Evolutionary conservation across 2,888 invertebrate species (phyloP), one percentile per base, ranked within the genome.

Genomic region (Clitarchus hookeri): DNA sequence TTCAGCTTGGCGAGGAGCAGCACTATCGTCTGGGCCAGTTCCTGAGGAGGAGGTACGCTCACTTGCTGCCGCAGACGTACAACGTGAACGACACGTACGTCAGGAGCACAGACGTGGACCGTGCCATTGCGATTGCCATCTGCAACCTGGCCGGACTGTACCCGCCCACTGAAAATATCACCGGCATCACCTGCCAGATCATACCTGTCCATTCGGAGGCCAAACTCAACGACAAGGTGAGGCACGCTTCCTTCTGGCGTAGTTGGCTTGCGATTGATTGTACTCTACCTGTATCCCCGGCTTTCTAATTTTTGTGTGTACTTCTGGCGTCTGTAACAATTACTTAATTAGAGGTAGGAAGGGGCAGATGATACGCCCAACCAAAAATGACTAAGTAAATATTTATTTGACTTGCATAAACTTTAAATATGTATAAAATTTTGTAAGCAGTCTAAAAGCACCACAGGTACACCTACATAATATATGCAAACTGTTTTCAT

Each of bases 201-300:
- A 92, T 93, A 87, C 93, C 93, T 13, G 92, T 93, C 6, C 93
- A 93, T 88, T 92, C 92, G 0, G 88, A 89, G 26, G 92, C 92
- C 0, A 88, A 89, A 27, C 86, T 87, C 0, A 85, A 87, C 23
- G 92, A 92, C 88, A 89, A 65, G 23, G 65, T 65, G n/a, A 65
- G 65, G 36, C 36, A 36, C 36, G 36, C 36, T 36, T 36, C 36
- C 1, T 36, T 36, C 36, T 4, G 1, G 36, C 4, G 36, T 36
- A 13, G 48, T 48, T 48, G 11, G 12, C 16, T 48, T 8, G 8
- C 16, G 11, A 13, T 8, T 48, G 48, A 48, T 8, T 48, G 16
- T 48, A 8, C 48, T 8, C 6, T 48, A 16, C 48, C 36, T 36
- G 36, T 1, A 36, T 36, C 36, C 36, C 36, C 36, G 36, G 36